A percentile compares a stretch with the other conserved stretches of the same genome.
Evolutionary conservation across 2,888 invertebrate species (phyloP).

Genomic region (Epinotia ramella): DNA sequence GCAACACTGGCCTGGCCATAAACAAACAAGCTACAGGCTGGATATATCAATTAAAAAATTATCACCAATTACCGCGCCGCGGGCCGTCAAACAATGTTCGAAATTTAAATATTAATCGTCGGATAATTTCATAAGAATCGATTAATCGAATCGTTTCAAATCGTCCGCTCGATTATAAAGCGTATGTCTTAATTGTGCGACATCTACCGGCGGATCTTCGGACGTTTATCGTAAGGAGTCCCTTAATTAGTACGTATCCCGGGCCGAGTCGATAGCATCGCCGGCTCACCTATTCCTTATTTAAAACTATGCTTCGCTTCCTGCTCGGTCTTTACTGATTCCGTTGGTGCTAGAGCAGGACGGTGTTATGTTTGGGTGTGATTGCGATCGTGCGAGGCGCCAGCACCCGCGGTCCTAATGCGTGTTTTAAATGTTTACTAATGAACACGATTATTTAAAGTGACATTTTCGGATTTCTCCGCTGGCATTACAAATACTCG

Average conservation of each 20-base stretch:
- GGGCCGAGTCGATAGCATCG: slow-evolving; percentile 74
- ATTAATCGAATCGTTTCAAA: slow-evolving; percentile 65
- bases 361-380: slow-evolving; percentile 62
- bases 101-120: slow-evolving; percentile 75
- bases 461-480: slow-evolving; percentile 82
- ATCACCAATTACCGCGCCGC: slow-evolving; percentile 73
- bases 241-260: slow-evolving; percentile 81
- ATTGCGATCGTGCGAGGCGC: slow-evolving; percentile 77
- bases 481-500: slow-evolving; percentile 62
- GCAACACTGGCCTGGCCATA: slow-evolving; percentile 32
- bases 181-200: slow-evolving; percentile 75
- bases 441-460: slow-evolving; percentile 84
- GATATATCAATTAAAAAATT: slow-evolving; percentile 75
- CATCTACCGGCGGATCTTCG: slow-evolving; percentile 57
- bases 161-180: slow-evolving; percentile 64
- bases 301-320: slow-evolving; percentile 53
- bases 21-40: slow-evolving; percentile 46
- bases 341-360: slow-evolving; percentile 57
- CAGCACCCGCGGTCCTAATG: slow-evolving; percentile 82
- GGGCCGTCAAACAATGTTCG: slow-evolving; percentile 70
- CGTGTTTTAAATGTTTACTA: slow-evolving; percentile 84
- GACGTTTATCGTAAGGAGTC: slow-evolving; percentile 60
- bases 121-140: slow-evolving; percentile 65
- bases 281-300: slow-evolving; percentile 75
- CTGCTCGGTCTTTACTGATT: slow-evolving; percentile 53